Base-by-base conservation (phyloP, 2,797 vertebrate genomes). In the Mormyrus hasselquistii region DNA sequence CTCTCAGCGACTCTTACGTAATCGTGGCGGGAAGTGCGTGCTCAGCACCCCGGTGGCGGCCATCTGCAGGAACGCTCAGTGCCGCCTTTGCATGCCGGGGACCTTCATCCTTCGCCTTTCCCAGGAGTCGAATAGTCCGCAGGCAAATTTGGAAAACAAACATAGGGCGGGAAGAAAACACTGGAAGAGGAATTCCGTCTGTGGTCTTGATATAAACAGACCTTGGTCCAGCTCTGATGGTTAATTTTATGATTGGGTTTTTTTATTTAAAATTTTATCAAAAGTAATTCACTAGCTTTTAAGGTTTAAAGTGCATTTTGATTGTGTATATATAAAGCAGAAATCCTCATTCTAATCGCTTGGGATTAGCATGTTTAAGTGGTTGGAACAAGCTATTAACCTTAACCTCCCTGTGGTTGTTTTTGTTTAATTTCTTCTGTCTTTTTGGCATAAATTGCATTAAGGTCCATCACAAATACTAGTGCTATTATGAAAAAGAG, bases 141-240 rank as follows among this genome's bases (percentile, higher is more conserved):
- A 55, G 3, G 82, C 47, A 52, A 4, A n/a, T 86, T 89, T 65
- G 57, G 88, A 86, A 89, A 89, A 65, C 83, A 89, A 89, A 84
- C 88, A 86, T 19, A 25, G 41, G 29, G 57, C 6, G 25, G 25
- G 55, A 65, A 52, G 22, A 65, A 69, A 69, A 73, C 47, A 47
- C 38, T 85, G 49, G 29, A 19, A 79, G 7, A 59, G 65, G 34
- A 85, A 86, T 73, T 69, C 10, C 25, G 22, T 89, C 44, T 69
- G 83, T 7, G 29, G 34, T 86, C 57, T 52, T 89, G 41, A n/a
- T 44, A 49, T 65, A 49, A 86, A 62, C 34, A 41, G 29, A 55
- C 34, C 34, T 53, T 88, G 38, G 86, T 87, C 57, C 41, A 65
- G 14, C 57, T 41, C 59, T 22, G 8, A 7, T 59, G 47, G n/a